Percentiles rank a stretch among this genome's conserved stretches.
These are phyloP conservation scores for Chloropsis hardwickii DNA, from an alignment of 2,113 vertebrate species.

Conservation along the genomic window DNA sequence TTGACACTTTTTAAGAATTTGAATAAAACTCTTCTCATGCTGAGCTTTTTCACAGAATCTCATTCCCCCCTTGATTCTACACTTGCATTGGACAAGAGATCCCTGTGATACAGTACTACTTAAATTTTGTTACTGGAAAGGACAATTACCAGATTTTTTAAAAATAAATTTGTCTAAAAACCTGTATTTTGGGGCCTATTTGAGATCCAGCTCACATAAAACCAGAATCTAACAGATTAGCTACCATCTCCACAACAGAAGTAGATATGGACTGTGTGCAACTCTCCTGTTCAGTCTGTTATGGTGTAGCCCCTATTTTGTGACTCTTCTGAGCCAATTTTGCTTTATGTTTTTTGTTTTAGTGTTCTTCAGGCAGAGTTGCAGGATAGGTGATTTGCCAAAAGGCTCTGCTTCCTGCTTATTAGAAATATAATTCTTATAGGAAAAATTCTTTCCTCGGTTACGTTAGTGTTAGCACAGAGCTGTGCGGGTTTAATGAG, in stretches of 20 bases:
- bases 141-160: neutral
- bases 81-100: neutral
- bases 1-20: neutral
- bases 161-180: neutral
- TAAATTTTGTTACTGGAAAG: neutral
- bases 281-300: neutral
- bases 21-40: neutral
- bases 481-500: neutral
- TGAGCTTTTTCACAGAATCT: neutral
- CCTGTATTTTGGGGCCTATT: neutral
- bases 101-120: neutral
- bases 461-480: neutral
- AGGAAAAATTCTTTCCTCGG: neutral
- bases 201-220: neutral
- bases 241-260: neutral
- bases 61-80: neutral
- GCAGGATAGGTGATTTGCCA: neutral
- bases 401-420: neutral
- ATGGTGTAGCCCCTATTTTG: neutral
- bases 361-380: neutral
- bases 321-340: neutral
- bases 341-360: neutral
- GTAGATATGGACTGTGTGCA: neutral
- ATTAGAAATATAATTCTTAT: slow-evolving; percentile 21
- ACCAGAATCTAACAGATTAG: neutral